Conservation (phyloP, 1,140 invertebrate species). For the Ceratina australensis region DNA sequence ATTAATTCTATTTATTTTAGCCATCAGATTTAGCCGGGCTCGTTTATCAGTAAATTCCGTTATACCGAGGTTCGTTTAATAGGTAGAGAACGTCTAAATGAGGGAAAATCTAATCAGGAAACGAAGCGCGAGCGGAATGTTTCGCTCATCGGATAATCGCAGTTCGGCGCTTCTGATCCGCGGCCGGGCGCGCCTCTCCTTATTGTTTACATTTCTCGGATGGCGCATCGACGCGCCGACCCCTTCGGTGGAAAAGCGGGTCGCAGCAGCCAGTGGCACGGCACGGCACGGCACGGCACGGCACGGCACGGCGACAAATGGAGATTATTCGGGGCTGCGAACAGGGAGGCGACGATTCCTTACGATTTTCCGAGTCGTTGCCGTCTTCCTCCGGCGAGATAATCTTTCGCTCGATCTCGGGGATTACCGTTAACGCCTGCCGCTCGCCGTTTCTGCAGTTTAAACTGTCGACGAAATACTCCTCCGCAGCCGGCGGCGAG, state of each 20-base stretch:
- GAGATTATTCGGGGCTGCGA: slow-evolving; percentile 58
- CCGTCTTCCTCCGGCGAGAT: slow-evolving; percentile 55
- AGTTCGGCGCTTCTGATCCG: not conserved
- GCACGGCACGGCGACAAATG: slow-evolving; percentile 51
- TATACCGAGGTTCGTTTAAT: too few relatives aligned
- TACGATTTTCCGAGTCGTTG: slow-evolving; percentile 65
- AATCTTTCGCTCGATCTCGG: slow-evolving; percentile 66
- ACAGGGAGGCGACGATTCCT: slow-evolving; percentile 56
- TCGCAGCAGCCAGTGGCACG: slow-evolving; percentile 22
- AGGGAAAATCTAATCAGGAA: too few relatives aligned
- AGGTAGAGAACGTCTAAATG: too few relatives aligned
- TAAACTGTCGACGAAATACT: slow-evolving; percentile 27
- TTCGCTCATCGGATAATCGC: not conserved
- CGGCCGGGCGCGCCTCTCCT: not conserved
- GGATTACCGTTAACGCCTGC: slow-evolving; percentile 60
- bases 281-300: too few relatives aligned
- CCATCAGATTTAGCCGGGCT: not conserved
- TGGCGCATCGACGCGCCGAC: not conserved
- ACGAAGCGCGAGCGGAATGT: too few relatives aligned
- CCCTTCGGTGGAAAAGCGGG: slow-evolving; percentile 39
- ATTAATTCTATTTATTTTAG: slow-evolving; percentile 1
- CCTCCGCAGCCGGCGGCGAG: not conserved
- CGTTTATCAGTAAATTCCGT: too few relatives aligned
- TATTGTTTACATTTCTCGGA: slow-evolving; percentile 22
- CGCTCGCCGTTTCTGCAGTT: slow-evolving; percentile 25